Base-by-base conservation (phyloP, 2,113 vertebrate species). In the Ctenodactylus gundi region DNA sequence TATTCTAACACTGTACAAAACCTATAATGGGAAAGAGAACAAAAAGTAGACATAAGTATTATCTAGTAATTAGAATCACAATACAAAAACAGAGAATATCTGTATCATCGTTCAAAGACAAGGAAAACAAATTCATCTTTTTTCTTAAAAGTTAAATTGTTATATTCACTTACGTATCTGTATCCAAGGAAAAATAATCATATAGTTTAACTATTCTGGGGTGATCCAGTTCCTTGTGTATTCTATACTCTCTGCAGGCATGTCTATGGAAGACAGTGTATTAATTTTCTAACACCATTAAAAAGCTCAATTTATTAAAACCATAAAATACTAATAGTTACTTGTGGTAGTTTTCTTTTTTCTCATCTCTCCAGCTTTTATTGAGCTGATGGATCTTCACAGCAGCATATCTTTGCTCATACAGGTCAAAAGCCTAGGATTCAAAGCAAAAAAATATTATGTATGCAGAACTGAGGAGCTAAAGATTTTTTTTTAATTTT, bases 331-430 rank as follows among this genome's bases (percentile, higher is more conserved):
- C 96, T 96, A 97, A 92, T 95, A 98, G 98, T 96, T 99, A 99
- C 99, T 99, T 99, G 98, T 99, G 99, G 97, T 99, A 99, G 97
- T 99, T 99, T 98, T 99, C 99, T 97, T 99, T 99, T 98, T 99
- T 99, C 98, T 99, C 99, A 95, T 99, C 99, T 96, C 99, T 99
- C 99, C 99, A 99, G 98, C 99, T 99, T 98, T 99, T 99, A 98
- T 99, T 99, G 97, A 99, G 99, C 97, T 99, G 99, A 97, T 99
- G 99, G 97, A 99, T 99, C 98, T 99, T 99, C 98, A 99, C 99
- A 98, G 99, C 99, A 98, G 99, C 99, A 0, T 99, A 99, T 97
- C 99, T 98, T 98, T 99, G 99, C 97, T 99, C 99, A 98, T 99
- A 99, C 96, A 99, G 99, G 98, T 99, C 99, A 98, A 99, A 99